phyloP scores from a whole-genome alignment of 2,113 vertebrate species.

The Stictonetta naevosa region DNA sequence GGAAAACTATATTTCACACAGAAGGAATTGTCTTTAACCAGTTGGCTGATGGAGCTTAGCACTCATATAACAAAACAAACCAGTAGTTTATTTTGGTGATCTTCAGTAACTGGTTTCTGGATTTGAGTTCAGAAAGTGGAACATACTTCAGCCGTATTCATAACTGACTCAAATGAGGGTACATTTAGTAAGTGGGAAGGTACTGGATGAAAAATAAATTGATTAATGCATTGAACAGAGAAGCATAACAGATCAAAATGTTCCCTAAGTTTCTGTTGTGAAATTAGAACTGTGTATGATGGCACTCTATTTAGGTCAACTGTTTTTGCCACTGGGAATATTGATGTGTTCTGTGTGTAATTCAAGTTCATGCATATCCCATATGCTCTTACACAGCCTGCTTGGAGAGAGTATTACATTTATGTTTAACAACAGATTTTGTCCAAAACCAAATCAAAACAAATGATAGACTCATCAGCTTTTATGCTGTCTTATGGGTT shows the following conservation, averaged over 20 bases:
- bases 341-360: not conserved
- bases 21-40: not conserved
- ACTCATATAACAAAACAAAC: not conserved
- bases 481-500: not conserved
- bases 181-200: not conserved
- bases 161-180: not conserved
- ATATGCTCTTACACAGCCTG: not conserved
- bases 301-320: conserved; percentile 23
- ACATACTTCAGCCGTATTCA: not conserved
- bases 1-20: not conserved
- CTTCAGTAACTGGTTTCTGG: not conserved
- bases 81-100: not conserved
- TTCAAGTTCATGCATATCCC: not conserved
- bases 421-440: not conserved
- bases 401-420: not conserved
- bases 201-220: not conserved
- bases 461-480: not conserved
- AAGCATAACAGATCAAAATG: not conserved
- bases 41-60: not conserved
- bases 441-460: not conserved
- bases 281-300: not conserved
- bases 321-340: conserved; percentile 1
- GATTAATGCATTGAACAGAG: not conserved
- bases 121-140: not conserved
- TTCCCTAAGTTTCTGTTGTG: not conserved